Evolutionary conservation across 2,113 vertebrate species (phyloP).

Genomic region (Syngnathus scovelli): DNA sequence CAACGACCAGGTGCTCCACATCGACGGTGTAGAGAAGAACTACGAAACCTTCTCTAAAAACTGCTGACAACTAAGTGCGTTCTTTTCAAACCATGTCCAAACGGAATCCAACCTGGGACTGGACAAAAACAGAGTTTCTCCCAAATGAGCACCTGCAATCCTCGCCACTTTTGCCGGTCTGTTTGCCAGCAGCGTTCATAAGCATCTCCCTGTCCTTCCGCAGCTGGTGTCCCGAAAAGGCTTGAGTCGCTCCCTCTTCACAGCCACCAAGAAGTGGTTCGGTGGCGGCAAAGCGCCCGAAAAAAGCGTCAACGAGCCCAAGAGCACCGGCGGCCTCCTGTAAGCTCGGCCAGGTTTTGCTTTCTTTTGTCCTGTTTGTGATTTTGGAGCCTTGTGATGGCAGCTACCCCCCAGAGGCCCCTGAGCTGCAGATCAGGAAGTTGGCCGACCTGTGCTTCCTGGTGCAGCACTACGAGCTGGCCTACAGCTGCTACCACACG

Average conservation of each 20-base stretch:
- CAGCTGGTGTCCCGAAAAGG: slow-evolving; percentile 96
- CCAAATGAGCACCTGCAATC: too few relatives aligned
- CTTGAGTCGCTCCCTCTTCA: slow-evolving; percentile 90
- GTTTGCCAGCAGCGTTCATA: too few relatives aligned
- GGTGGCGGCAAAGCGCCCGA: slow-evolving; percentile 94
- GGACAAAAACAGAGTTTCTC: too few relatives aligned
- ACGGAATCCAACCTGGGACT: too few relatives aligned
- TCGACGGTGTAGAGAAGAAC: too few relatives aligned
- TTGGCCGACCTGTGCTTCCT: slow-evolving; percentile 98
- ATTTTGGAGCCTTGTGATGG: not conserved
- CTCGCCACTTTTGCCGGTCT: too few relatives aligned
- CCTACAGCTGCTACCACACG: slow-evolving; percentile 96
- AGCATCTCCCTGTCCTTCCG: slow-evolving; percentile 19
- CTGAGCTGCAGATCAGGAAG: slow-evolving; percentile 96
- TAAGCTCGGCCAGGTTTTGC: slow-evolving; percentile 65
- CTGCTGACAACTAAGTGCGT: too few relatives aligned
- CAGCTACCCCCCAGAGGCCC: slow-evolving; percentile 96
- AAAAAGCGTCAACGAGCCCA: slow-evolving; percentile 88
- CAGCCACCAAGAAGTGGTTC: slow-evolving; percentile 98
- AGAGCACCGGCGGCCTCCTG: slow-evolving; percentile 88
- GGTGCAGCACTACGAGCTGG: slow-evolving; percentile 96
- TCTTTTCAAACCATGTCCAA: too few relatives aligned
- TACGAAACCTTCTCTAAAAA: too few relatives aligned
- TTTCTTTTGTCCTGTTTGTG: too few relatives aligned
- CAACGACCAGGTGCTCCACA: slow-evolving; percentile 86